These are phyloP conservation scores for Macrosteles quadrilineatus DNA, from an alignment of 1,140 invertebrate species.

Conservation along the genomic window DNA sequence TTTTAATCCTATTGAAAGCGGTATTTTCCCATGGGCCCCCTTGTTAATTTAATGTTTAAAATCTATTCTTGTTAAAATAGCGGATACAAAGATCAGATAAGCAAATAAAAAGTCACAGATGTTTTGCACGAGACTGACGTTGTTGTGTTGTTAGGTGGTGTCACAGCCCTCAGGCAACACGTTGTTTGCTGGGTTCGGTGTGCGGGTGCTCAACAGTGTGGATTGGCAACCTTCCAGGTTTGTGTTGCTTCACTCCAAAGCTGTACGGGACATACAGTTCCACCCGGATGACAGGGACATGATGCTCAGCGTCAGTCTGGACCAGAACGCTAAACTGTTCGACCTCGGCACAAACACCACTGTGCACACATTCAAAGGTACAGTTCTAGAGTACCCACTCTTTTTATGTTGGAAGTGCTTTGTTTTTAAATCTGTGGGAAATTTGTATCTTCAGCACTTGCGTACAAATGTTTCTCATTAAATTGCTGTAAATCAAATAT, in stretches of 20 bases:
- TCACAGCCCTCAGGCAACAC: slow-evolving; percentile 44
- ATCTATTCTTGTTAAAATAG: too few relatives aligned
- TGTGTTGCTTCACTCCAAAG: slow-evolving; percentile 65
- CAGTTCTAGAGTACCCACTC: too few relatives aligned
- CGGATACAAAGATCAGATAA: too few relatives aligned
- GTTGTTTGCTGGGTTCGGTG: slow-evolving; percentile 74
- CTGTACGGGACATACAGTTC: slow-evolving; percentile 77
- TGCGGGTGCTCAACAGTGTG: slow-evolving; percentile 70
- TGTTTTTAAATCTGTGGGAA: background rate
- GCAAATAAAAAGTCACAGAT: too few relatives aligned
- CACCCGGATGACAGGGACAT: slow-evolving; percentile 63
- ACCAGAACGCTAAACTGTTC: slow-evolving; percentile 74
- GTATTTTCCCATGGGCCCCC: too few relatives aligned
- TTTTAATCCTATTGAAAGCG: too few relatives aligned
- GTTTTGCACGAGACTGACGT: too few relatives aligned
- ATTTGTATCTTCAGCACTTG: background rate
- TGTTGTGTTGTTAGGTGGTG: slow-evolving; percentile 32
- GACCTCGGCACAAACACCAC: slow-evolving; percentile 57
- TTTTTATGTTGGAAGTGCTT: background rate
- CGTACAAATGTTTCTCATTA: background rate
- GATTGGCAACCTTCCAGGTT: slow-evolving; percentile 57
- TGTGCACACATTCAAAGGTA: slow-evolving; percentile 50
- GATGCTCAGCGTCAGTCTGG: slow-evolving; percentile 75
- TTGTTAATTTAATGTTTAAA: too few relatives aligned
- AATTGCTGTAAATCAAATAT: too few relatives aligned